phyloP scores from a whole-genome alignment of 2,888 invertebrate species.

The Ornithoptera alexandrae region DNA sequence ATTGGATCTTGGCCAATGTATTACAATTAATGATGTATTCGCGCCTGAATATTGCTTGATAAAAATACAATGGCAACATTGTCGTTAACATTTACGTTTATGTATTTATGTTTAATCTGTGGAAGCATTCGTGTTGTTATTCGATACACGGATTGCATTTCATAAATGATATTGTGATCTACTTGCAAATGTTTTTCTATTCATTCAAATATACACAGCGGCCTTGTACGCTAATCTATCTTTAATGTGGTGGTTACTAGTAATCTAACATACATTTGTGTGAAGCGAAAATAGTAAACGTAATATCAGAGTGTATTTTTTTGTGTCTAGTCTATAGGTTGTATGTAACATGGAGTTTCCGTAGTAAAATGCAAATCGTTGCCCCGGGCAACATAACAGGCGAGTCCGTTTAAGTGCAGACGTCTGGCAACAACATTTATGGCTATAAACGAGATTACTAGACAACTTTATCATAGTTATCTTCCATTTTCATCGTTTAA shows the following conservation, averaged over 20 bases:
- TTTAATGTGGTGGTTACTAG: too few relatives aligned
- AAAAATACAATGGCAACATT: neutral
- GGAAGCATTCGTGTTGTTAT: too few relatives aligned
- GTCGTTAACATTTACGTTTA: too few relatives aligned
- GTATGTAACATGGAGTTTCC: conserved; percentile 4
- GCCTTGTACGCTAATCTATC: too few relatives aligned
- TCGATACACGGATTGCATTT: too few relatives aligned
- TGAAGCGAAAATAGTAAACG: too few relatives aligned
- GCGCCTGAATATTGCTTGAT: neutral
- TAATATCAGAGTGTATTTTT: too few relatives aligned
- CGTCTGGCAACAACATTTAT: conserved; percentile 1
- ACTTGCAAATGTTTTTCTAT: too few relatives aligned
- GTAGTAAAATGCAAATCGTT: conserved; percentile 9
- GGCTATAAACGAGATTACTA: conserved; percentile 8
- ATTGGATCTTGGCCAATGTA: conserved; percentile 49
- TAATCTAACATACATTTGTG: too few relatives aligned
- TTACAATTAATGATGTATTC: conserved; percentile 39
- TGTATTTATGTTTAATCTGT: too few relatives aligned
- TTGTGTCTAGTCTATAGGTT: neutral
- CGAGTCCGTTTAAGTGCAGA: conserved; percentile 10
- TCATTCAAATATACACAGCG: too few relatives aligned
- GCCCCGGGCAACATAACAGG: conserved; percentile 1
- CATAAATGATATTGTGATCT: too few relatives aligned
- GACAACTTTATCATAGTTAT: conserved; percentile 16
- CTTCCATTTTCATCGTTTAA: conserved; percentile 13